Percentiles rank a stretch among this genome's conserved stretches.
Conservation (phyloP, 2,113 vertebrate species). For the Coregonus clupeaformis region DNA sequence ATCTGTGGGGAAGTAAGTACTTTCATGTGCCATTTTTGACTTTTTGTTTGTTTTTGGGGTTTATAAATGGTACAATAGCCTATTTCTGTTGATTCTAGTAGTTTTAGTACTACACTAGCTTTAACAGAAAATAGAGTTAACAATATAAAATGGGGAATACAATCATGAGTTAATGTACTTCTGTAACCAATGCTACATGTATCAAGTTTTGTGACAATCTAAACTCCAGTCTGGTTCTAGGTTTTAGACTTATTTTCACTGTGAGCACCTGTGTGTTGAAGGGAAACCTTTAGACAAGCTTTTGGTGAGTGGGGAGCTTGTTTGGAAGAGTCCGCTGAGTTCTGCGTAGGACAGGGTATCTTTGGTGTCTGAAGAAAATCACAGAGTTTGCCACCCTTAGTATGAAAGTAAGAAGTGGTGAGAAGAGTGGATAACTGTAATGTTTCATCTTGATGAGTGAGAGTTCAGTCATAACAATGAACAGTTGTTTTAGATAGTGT, state of each 20-base stretch:
- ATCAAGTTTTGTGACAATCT: not conserved
- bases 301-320: not conserved
- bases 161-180: not conserved
- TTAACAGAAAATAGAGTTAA: no score
- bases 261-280: not conserved
- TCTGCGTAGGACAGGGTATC: not conserved
- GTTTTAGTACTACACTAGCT: not conserved
- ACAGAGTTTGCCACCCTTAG: not conserved
- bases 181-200: not conserved
- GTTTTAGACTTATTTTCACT: not conserved
- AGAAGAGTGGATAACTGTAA: not conserved
- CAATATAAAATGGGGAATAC: no score
- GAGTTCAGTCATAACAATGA: not conserved
- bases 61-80: not conserved
- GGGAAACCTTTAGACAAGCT: no score
- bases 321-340: not conserved
- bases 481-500: not conserved
- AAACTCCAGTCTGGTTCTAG: not conserved
- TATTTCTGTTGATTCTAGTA: not conserved
- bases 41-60: not conserved
- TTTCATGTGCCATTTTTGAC: not conserved
- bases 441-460: not conserved
- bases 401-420: not conserved
- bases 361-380: not conserved
- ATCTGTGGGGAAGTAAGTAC: slow-evolving; percentile 59